Evolutionary conservation across 2,113 vertebrate species (phyloP).

Genomic region (Tympanuchus pallidicinctus): DNA sequence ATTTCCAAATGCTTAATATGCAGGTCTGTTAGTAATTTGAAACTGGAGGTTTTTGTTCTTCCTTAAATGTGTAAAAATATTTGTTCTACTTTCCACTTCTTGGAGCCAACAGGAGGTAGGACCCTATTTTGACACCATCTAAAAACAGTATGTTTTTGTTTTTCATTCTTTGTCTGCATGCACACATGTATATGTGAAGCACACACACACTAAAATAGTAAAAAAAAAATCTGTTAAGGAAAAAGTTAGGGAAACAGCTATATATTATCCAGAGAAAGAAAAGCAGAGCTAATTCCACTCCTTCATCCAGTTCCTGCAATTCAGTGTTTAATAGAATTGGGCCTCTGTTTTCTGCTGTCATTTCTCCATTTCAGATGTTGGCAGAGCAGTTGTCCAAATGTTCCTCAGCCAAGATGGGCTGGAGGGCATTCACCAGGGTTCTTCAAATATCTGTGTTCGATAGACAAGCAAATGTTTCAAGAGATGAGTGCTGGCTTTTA

Average conservation of each 20-base stretch:
- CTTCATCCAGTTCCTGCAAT: not conserved
- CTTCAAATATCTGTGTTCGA: not conserved
- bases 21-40: not conserved
- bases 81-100: fast-evolving
- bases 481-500: not conserved
- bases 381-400: not conserved
- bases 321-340: not conserved
- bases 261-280: not conserved
- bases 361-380: not conserved
- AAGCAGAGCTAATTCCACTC: not conserved
- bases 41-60: not conserved
- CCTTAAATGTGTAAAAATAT: fast-evolving
- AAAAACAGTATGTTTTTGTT: not conserved
- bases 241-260: fast-evolving
- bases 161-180: fast-evolving
- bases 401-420: not conserved
- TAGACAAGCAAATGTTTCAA: not conserved
- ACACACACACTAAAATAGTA: fast-evolving
- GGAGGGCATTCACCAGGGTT: not conserved
- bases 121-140: not conserved
- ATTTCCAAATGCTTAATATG: not conserved
- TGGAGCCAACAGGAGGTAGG: not conserved
- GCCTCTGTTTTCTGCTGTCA: not conserved
- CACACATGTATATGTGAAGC: not conserved
- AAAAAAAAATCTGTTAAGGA: not conserved